Evolutionary conservation across 2,113 vertebrate genomes (phyloP).

Genomic region (Lipophrys pholis): DNA sequence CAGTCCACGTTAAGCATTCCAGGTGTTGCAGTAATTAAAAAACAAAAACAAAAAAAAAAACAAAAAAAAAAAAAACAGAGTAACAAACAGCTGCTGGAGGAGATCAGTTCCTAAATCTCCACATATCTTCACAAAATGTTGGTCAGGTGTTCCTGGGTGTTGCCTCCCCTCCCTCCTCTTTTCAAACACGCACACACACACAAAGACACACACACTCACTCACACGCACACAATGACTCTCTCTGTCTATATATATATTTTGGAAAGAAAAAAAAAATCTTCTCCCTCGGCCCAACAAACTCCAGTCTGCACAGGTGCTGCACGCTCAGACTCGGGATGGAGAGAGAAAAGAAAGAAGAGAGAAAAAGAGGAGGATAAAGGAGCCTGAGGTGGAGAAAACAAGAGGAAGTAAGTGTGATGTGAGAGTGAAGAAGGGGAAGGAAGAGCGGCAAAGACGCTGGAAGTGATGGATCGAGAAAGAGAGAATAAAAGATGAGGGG

Average conservation of each 20-base stretch:
- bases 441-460: background rate
- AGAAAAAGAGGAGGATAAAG: slow-evolving; percentile 7
- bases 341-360: slow-evolving; percentile 9
- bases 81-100: slow-evolving; percentile 55
- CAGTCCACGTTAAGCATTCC: slow-evolving; percentile 92
- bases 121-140: slow-evolving; percentile 68
- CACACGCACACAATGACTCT: background rate
- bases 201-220: too few species aligned
- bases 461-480: slow-evolving; percentile 39
- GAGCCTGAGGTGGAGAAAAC: slow-evolving; percentile 9
- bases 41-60: slow-evolving; percentile 14
- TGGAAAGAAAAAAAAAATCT: slow-evolving; percentile 20
- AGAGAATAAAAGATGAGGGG: slow-evolving; percentile 47
- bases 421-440: background rate
- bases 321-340: slow-evolving; percentile 34
- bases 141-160: slow-evolving; percentile 66
- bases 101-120: slow-evolving; percentile 72
- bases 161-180: slow-evolving; percentile 57
- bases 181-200: background rate
- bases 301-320: slow-evolving; percentile 71
- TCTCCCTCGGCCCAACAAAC: slow-evolving; percentile 58
- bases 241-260: background rate
- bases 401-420: slow-evolving; percentile 3
- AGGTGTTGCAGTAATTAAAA: slow-evolving; percentile 57
- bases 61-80: slow-evolving; percentile 11